phyloP scores from a whole-genome alignment of 2,797 vertebrate genomes.

The Ptychadena robeensis region DNA sequence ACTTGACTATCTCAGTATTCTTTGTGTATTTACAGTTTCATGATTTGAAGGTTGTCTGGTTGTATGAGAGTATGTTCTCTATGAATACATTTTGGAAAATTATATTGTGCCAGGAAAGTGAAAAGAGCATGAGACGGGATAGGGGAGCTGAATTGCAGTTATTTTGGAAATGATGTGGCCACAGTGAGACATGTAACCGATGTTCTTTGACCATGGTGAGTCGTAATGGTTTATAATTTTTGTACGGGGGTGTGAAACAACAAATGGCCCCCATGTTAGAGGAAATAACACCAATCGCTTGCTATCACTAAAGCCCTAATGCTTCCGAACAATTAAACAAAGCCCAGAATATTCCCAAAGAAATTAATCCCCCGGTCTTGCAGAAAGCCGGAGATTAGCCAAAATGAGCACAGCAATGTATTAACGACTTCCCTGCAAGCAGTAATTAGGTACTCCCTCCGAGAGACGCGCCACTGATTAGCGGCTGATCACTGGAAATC shows the following conservation, averaged over 20 bases:
- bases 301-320: conserved; percentile 25
- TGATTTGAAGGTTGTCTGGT: too few species aligned
- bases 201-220: background rate
- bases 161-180: too few species aligned
- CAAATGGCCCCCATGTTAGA: conserved; percentile 18
- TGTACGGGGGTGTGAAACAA: background rate
- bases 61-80: background rate
- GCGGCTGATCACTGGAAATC: conserved; percentile 47
- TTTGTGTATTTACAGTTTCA: too few species aligned
- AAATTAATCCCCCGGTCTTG: conserved; percentile 47
- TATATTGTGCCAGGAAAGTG: background rate
- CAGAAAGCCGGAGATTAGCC: conserved; percentile 47
- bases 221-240: background rate
- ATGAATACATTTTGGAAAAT: background rate
- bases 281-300: conserved; percentile 40
- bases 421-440: conserved; percentile 51
- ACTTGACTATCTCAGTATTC: background rate
- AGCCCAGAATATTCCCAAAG: conserved; percentile 42
- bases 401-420: conserved; percentile 45
- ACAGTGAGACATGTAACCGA: background rate
- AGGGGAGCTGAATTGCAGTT: background rate
- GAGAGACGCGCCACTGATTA: conserved; percentile 47
- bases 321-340: conserved; percentile 55
- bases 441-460: conserved; percentile 49
- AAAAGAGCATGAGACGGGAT: background rate